phyloP scores from a whole-genome alignment of 2,797 vertebrate species.

The Schizopygopsis malacanthus region DNA sequence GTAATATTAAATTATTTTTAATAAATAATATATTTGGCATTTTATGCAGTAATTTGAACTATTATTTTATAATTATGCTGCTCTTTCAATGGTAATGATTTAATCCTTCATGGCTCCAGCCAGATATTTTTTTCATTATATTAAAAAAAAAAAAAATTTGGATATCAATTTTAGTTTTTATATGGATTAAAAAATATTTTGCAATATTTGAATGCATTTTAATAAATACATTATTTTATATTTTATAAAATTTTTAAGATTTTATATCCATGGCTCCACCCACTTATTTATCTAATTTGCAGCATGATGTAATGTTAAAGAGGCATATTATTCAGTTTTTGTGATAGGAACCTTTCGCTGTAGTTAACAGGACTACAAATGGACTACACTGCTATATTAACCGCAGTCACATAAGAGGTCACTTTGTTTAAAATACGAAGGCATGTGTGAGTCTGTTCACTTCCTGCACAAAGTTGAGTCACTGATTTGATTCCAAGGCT shows the following conservation, averaged over 20 bases:
- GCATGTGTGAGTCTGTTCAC: slow-evolving; percentile 7
- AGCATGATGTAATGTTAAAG: not conserved
- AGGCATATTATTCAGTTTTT: slow-evolving; percentile 5
- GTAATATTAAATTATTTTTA: not conserved
- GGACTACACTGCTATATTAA: not conserved
- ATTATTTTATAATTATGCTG: not conserved
- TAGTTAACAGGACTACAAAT: not conserved
- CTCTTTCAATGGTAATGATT: not conserved
- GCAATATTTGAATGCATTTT: not conserved
- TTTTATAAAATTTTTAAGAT: not conserved
- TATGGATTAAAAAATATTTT: not conserved
- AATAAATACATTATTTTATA: slow-evolving; percentile 29
- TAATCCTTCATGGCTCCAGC: not conserved
- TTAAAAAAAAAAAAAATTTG: not conserved
- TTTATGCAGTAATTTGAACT: not conserved
- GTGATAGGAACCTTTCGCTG: not conserved
- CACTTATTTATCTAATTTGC: slow-evolving; percentile 24
- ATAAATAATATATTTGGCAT: not conserved
- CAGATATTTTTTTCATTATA: not conserved
- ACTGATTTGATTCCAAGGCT: slow-evolving; percentile 37
- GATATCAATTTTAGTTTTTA: not conserved
- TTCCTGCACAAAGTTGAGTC: slow-evolving; percentile 40
- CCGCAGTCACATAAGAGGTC: slow-evolving; percentile 3
- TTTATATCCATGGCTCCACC: not conserved
- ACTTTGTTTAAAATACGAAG: slow-evolving; percentile 13